Conservation (phyloP, 2,888 invertebrate genomes). For the Artemia sp. region DNA sequence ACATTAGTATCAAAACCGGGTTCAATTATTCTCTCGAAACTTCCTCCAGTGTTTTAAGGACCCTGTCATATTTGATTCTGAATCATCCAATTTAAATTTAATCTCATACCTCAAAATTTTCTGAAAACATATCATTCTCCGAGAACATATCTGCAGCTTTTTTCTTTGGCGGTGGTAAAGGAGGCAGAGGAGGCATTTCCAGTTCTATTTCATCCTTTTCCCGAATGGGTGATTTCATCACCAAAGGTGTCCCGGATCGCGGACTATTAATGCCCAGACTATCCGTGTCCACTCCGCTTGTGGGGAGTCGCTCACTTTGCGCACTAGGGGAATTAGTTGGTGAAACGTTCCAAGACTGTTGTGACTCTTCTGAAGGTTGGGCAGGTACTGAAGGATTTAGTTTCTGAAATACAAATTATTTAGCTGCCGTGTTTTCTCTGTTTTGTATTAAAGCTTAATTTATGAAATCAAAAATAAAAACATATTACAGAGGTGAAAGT, state of each 20-base stretch:
- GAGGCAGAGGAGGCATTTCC: conserved; percentile 28
- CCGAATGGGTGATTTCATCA: background rate
- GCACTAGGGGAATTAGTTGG: conserved; percentile 19
- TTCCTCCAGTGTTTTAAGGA: background rate
- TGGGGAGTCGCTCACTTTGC: conserved; percentile 16
- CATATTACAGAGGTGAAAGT: too few relatives aligned
- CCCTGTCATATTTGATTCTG: conserved; percentile 13
- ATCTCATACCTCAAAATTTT: conserved; percentile 48
- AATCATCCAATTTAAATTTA: background rate
- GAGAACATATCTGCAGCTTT: conserved; percentile 76
- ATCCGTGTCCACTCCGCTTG: conserved; percentile 13
- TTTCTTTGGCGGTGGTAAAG: conserved; percentile 33
- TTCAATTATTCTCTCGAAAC: background rate
- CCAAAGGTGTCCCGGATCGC: background rate
- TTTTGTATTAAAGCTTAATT: too few relatives aligned
- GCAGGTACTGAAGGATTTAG: conserved; percentile 36
- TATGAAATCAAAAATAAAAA: too few relatives aligned
- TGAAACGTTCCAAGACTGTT: conserved; percentile 28
- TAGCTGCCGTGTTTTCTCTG: too few relatives aligned
- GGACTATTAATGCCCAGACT: background rate
- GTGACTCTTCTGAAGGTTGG: conserved; percentile 37
- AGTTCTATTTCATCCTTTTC: conserved; percentile 26
- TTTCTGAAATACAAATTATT: conserved; percentile 32
- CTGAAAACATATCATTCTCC: conserved; percentile 65
- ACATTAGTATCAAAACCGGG: too few relatives aligned